Conservation (phyloP, 2,888 invertebrate genomes). For the Noctua comes region DNA sequence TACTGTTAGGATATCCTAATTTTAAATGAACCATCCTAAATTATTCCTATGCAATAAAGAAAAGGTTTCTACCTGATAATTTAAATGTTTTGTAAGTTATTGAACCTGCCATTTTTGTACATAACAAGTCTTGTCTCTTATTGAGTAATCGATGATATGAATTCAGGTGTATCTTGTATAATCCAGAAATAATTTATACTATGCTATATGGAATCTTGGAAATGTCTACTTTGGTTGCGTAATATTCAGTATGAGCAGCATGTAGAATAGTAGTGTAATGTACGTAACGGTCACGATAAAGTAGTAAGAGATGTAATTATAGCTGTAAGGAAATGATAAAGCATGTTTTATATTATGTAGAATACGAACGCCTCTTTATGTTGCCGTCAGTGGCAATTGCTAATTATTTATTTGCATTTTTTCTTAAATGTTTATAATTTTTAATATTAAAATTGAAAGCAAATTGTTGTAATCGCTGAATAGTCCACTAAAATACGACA, state of each 20-base stretch:
- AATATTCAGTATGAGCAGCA: conserved; percentile 76
- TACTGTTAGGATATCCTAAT: conserved; percentile 40
- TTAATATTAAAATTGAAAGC: conserved; percentile 81
- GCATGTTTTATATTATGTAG: conserved; percentile 90
- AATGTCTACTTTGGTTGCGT: conserved; percentile 71
- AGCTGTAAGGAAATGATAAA: conserved; percentile 85
- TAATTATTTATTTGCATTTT: conserved; percentile 90
- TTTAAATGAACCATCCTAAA: conserved; percentile 50
- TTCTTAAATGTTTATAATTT: conserved; percentile 88
- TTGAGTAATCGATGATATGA: conserved; percentile 60
- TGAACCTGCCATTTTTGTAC: conserved; percentile 70
- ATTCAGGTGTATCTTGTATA: conserved; percentile 65
- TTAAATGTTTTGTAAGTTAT: conserved; percentile 60
- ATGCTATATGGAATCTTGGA: conserved; percentile 57
- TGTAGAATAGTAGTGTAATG: conserved; percentile 83
- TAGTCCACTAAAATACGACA: conserved; percentile 71
- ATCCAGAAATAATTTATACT: conserved; percentile 64
- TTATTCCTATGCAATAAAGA: conserved; percentile 54
- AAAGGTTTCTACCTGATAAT: conserved; percentile 56
- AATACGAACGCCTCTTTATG: conserved; percentile 86
- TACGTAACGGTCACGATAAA: conserved; percentile 84
- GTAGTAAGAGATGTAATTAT: conserved; percentile 87
- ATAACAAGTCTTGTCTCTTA: conserved; percentile 65
- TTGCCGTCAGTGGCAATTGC: conserved; percentile 85
- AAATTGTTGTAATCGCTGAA: conserved; percentile 85